Evolutionary conservation across 1,140 invertebrate species (phyloP).

Genomic region (Neomicropteryx cornuta): DNA sequence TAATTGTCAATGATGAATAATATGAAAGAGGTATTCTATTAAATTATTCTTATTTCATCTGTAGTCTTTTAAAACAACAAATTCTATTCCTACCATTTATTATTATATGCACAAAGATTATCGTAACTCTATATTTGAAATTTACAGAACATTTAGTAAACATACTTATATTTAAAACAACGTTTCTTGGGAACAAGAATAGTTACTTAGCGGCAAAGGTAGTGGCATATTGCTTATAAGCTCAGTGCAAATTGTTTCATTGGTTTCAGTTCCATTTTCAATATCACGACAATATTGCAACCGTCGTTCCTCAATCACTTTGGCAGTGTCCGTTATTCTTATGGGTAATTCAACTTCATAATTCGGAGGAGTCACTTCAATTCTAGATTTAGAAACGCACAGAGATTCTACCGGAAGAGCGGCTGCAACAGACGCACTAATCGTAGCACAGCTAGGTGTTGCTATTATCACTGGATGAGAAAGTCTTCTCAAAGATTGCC

Average conservation of each 20-base stretch:
- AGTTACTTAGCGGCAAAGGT: conserved; percentile 18
- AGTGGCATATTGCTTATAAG: conserved; percentile 21
- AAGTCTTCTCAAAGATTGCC: conserved; percentile 11
- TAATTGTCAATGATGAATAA: too few relatives aligned
- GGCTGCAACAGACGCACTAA: conserved; percentile 13
- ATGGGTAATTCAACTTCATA: too few relatives aligned
- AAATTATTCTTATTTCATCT: too few relatives aligned
- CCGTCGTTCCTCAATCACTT: too few relatives aligned
- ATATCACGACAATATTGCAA: too few relatives aligned
- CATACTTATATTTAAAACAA: conserved; percentile 25
- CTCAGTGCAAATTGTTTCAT: conserved; percentile 21
- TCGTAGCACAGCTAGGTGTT: conserved; percentile 11
- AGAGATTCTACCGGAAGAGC: conserved; percentile 1
- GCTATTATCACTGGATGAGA: conserved; percentile 13
- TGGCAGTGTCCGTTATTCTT: too few relatives aligned
- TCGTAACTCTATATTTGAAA: conserved; percentile 23
- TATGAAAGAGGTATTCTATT: too few relatives aligned
- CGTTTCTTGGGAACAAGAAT: conserved; percentile 31
- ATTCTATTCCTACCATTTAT: too few relatives aligned
- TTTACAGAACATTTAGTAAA: conserved; percentile 25
- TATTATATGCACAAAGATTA: too few relatives aligned
- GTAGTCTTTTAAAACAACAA: too few relatives aligned
- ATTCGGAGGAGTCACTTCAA: conserved; percentile 5
- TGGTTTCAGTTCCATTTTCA: conserved; percentile 9
- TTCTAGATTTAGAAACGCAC: conserved; percentile 3